Evolutionary conservation across 2,888 invertebrate species (phyloP), one percentile per base, ranked within the genome.

Genomic region (Meta bourneti): DNA sequence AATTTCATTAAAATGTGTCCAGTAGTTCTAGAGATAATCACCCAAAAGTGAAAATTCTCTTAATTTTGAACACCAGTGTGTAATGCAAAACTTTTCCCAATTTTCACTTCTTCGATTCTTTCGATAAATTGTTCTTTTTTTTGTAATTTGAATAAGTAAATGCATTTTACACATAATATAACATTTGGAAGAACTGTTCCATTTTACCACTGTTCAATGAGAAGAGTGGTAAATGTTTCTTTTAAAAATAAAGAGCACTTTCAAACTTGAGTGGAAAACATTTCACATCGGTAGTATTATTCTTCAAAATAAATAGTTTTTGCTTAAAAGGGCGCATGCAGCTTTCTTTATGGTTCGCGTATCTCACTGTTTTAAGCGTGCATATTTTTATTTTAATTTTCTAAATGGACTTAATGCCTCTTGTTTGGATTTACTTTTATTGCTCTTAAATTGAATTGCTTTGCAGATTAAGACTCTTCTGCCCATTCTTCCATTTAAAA

Each of bases 381-480:
- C n/a, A n/a, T 52, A 0, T n/a, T 52, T 78, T 78, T 52, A 51
- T n/a, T 52, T 78, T 78, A n/a, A 78, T 78, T 78, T 78, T 52
- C 19, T 19, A 78, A 78, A 78, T 78, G 78, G 78, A 52, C n/a
- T n/a, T n/a, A 51, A 78, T 52, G 78, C 52, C 9, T 52, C n/a
- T 51, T 11, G n/a, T 20, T 78, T 51, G n/a, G 51, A 52, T 78
- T 78, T 78, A 52, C 52, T 78, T 52, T 78, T 78, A 19, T 78
- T 11, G n/a, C n/a, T 51, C n/a, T 16, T 19, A 78, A 19, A 78
- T 78, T 52, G 52, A 78, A 78, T 78, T 78, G 78, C 78, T 52
- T n/a, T n/a, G 52, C 0, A 13, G 78, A 61, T 61, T 61, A 61
- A 61, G 61, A 16, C 61, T 16, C 61, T 16, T 61, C 61, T 61